Evolutionary conservation across 2,888 invertebrate genomes (phyloP).

Genomic region (Himalopsyche anomala): DNA sequence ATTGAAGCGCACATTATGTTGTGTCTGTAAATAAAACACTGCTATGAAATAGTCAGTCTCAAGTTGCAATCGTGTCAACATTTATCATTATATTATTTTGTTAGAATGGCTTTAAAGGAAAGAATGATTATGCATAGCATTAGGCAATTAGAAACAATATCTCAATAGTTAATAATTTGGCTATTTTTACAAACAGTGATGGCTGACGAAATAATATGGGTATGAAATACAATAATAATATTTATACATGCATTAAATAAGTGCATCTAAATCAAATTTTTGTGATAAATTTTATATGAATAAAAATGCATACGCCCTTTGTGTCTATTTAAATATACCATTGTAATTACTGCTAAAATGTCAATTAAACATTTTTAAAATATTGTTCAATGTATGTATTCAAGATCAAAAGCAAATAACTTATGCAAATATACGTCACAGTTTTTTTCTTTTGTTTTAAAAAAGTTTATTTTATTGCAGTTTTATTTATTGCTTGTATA

Average conservation of each 20-base stretch:
- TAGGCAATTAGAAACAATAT: not conserved
- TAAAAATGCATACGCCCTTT: not conserved
- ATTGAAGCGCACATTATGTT: not conserved
- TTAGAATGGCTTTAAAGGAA: not conserved
- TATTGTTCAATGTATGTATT: not conserved
- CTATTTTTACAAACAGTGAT: not conserved
- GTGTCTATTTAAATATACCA: not conserved
- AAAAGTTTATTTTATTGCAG: no score
- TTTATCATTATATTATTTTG: not conserved
- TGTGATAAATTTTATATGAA: not conserved
- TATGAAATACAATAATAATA: not conserved
- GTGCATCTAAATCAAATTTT: not conserved
- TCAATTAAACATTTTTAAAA: conserved; percentile 25
- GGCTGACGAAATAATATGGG: not conserved
- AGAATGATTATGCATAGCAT: not conserved
- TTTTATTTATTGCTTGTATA: no score
- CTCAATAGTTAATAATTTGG: conserved; percentile 7
- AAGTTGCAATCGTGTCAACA: not conserved
- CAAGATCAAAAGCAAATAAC: conserved; percentile 11
- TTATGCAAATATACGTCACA: not conserved
- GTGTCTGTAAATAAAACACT: not conserved
- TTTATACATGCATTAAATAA: not conserved
- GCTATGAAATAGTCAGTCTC: conserved; percentile 15
- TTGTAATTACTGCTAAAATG: not conserved
- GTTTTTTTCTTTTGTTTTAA: conserved; percentile 5